These are phyloP conservation scores for Pseudonaja textilis DNA, from an alignment of 2,113 vertebrate species.

Conservation along the genomic window DNA sequence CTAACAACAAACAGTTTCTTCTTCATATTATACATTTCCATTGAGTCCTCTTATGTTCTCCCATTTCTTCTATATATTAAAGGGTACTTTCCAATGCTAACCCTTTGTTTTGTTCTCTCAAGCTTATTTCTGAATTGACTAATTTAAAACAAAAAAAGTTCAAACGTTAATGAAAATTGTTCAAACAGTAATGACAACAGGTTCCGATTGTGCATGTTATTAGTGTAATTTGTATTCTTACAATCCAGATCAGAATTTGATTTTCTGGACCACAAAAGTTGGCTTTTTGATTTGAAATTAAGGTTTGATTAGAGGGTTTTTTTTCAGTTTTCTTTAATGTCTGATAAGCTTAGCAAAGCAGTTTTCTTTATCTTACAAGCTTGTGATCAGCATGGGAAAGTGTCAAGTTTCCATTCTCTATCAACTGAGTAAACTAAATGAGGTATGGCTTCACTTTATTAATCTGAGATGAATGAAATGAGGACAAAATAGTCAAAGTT, in stretches of 20 bases:
- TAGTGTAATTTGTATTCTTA: background rate
- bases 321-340: slow-evolving; percentile 30
- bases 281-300: background rate
- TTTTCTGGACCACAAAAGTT: background rate
- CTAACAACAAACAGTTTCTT: background rate
- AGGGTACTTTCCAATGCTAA: accelerated
- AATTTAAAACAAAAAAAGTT: background rate
- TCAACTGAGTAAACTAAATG: background rate
- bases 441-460: background rate
- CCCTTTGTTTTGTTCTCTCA: background rate
- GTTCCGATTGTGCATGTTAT: background rate
- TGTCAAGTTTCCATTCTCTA: background rate
- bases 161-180: background rate
- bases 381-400: background rate
- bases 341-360: slow-evolving; percentile 29
- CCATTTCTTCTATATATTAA: background rate
- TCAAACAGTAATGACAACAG: background rate
- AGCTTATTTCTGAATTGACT: background rate
- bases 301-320: slow-evolving; percentile 1
- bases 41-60: background rate
- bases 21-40: background rate
- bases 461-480: background rate
- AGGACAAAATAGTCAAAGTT: background rate
- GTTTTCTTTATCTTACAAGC: slow-evolving; percentile 10
- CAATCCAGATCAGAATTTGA: background rate